Evolutionary conservation across 2,797 vertebrate species (phyloP), one percentile per base, ranked within the genome.

Genomic region (Argya squamiceps): DNA sequence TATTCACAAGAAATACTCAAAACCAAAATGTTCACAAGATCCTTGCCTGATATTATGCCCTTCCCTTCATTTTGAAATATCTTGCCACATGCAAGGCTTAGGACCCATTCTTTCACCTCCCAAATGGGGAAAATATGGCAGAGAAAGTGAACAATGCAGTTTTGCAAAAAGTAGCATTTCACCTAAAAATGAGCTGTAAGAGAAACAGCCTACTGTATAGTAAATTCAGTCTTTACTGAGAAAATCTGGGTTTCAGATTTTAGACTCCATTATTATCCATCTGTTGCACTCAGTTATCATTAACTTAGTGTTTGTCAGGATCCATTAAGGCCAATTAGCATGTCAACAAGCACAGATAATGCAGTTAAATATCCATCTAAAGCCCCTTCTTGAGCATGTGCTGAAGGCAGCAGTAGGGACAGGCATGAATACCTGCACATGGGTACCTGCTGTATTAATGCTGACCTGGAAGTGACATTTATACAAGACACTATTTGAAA

Each of bases 301-400:
- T 85, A 94, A 91, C 65, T 95, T 68, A 55, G 62, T 83, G 62
- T 91, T 94, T 92, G 87, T 96, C 91, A 96, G 78, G 87, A 93
- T 75, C 82, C 91, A 93, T 96, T 96, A 94, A 93, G 84, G 73
- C 62, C 62, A 96, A 96, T 92, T 92, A 94, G 78, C 84, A 56
- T 3, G 23, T 87, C 91, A 92, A 87, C 91, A 93, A 88, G 76
- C 67, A 78, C 8, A 88, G 91, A 85, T 92, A 92, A 85, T 62
- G 43, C 52, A 91, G 73, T 83, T 84, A 93, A 93, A 87, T 59
- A 91, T 76, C 88, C 64, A 85, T 56, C 46, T 44, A 55, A 88
- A 92, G 50, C 39, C 39, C 36, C 49, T 69, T 95, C 55, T 18
- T 32, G 43, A 65, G 62, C 43, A 22, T 2, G 8, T 9, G 11